Percentiles rank a stretch among this genome's conserved stretches.
Evolutionary conservation across 2,888 invertebrate genomes (phyloP).

Genomic region (Pollenia amentaria): DNA sequence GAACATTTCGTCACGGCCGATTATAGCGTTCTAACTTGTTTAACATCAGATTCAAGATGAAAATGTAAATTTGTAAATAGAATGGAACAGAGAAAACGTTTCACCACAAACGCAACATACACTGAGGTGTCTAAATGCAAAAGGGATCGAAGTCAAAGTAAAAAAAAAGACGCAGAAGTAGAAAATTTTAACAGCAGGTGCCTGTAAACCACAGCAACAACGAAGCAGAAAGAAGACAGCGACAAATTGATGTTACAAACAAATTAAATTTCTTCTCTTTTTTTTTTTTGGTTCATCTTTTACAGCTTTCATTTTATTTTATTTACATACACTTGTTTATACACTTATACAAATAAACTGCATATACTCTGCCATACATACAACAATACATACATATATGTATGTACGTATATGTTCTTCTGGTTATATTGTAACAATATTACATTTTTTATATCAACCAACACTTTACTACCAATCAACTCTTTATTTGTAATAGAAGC

Average conservation of each 20-base stretch:
- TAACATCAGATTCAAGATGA: slow-evolving; percentile 2
- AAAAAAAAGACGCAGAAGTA: slow-evolving; percentile 28
- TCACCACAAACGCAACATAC: slow-evolving; percentile 67
- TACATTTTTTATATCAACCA: slow-evolving; percentile 61
- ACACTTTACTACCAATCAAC: slow-evolving; percentile 66
- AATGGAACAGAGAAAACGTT: slow-evolving; percentile 25
- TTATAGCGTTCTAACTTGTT: too few relatives aligned
- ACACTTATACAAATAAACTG: too few relatives aligned
- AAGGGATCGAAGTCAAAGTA: neutral
- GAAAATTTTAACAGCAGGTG: slow-evolving; percentile 68
- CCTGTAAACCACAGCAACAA: slow-evolving; percentile 59
- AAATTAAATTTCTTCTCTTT: slow-evolving; percentile 63
- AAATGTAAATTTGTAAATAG: slow-evolving; percentile 48
- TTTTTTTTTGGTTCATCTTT: neutral
- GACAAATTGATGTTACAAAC: slow-evolving; percentile 72
- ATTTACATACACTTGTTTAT: slow-evolving; percentile 3
- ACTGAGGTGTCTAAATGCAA: slow-evolving; percentile 11
- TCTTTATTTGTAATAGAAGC: slow-evolving; percentile 66
- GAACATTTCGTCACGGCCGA: too few relatives aligned
- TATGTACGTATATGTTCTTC: neutral
- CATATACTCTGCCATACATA: too few relatives aligned
- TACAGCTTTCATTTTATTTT: slow-evolving; percentile 9
- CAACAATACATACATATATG: neutral
- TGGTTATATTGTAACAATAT: slow-evolving; percentile 38
- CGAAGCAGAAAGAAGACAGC: slow-evolving; percentile 58